Percentiles rank a stretch among this genome's conserved stretches.
These are phyloP conservation scores for Antigone vipio DNA, from an alignment of 2,113 vertebrate species.

Conservation along the genomic window DNA sequence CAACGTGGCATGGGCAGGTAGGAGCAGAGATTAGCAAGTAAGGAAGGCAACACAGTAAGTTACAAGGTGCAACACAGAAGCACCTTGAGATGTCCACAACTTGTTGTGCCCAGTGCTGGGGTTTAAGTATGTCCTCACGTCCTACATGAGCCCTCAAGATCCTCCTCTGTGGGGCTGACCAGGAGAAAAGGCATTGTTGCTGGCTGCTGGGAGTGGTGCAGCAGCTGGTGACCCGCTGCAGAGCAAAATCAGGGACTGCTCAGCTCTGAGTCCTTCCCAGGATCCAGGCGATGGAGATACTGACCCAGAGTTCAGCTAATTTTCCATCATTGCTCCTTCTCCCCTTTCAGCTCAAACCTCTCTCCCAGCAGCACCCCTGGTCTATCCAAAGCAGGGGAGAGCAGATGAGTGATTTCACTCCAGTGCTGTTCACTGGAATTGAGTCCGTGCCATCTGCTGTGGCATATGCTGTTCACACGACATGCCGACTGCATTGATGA, in stretches of 20 bases:
- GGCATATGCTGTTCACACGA: conserved; percentile 26
- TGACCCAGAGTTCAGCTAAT: neutral
- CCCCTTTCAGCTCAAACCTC: neutral
- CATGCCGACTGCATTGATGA: neutral
- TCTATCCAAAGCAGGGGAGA: neutral
- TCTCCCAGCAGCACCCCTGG: neutral
- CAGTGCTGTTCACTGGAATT: neutral
- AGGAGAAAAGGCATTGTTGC: neutral
- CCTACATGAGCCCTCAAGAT: neutral
- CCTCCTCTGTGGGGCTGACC: neutral
- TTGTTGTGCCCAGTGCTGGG: neutral
- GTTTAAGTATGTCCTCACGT: neutral
- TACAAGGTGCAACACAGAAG: neutral
- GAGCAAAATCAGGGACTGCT: neutral
- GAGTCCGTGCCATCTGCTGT: conserved; percentile 41
- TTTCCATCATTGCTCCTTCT: neutral
- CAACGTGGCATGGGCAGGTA: neutral
- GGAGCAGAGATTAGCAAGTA: neutral
- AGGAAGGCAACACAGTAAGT: neutral
- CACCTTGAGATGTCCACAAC: neutral
- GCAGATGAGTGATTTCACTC: neutral
- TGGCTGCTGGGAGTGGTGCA: neutral
- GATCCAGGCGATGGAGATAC: accelerated
- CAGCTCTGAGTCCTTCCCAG: accelerated
- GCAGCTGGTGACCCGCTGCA: neutral